Evolutionary conservation across 2,797 vertebrate species (phyloP), one percentile per base, ranked within the genome.

Genomic region (Enoplosus armatus): DNA sequence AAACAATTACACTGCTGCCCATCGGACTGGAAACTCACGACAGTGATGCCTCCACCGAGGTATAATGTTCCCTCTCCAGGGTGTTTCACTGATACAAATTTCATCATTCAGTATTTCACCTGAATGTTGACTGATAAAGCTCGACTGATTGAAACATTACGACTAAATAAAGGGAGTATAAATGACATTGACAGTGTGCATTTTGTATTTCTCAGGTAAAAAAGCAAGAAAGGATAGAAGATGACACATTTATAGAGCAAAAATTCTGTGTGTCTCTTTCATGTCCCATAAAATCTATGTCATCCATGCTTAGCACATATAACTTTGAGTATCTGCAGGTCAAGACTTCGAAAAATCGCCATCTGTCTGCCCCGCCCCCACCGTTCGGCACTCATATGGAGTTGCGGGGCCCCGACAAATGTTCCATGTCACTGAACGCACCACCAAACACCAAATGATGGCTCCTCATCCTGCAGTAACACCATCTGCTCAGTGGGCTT

Each of bases 401-500:
- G 31, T 16, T 50, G 37, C 24, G 37, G 8, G 47, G 53, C 45
- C 58, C 75, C n/a, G 10, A 47, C 77, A 68, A 80, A 64, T 60
- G 77, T 63, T 75, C 33, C 63, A 55, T n/a, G 87, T 69, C 79
- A 51, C 37, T 87, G 79, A 89, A 87, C 54, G 45, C 85, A 78
- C 72, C 76, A 60, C 50, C 69, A 54, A 71, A 69, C 56, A 63
- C 61, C 84, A 67, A 80, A 75, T 43, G 50, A 70, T 41, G 71
- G 68, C 65, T 82, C 56, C 61, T 84, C 74, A 79, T 84, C 59
- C 79, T 54, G 55, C 82, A 73, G 60, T 83, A 27, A 80, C 83
- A 87, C 59, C 92, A 94, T 89, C 90, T 94, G 94, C 83, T 84
- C 43, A 53, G 84, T 91, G 86, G 76, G 41, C 56, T 71, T 48